Evolutionary conservation across 1,140 invertebrate genomes (phyloP).

Genomic region (Caenorhabditis latens): DNA sequence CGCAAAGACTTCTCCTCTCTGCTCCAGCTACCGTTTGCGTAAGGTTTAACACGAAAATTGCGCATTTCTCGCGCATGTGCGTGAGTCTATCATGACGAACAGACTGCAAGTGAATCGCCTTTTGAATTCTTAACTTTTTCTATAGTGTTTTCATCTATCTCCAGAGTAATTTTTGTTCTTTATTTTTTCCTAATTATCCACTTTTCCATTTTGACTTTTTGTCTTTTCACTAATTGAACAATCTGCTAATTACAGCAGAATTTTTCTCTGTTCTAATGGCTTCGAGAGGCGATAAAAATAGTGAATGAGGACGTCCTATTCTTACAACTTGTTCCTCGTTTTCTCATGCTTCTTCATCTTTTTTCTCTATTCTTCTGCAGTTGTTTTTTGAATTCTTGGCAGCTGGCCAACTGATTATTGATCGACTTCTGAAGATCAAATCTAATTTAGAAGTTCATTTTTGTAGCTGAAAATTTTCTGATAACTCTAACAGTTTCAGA

Average conservation of each 20-base stretch:
- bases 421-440: neutral
- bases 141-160: neutral
- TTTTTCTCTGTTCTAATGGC: constrained; percentile 41
- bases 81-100: constrained; percentile 51
- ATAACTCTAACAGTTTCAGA: neutral
- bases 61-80: constrained; percentile 38
- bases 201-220: neutral
- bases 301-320: constrained; percentile 8
- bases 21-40: constrained; percentile 39
- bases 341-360: neutral
- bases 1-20: neutral
- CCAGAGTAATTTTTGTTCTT: neutral
- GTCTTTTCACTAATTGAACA: constrained; percentile 41
- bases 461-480: neutral
- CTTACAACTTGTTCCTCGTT: constrained; percentile 32
- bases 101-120: neutral
- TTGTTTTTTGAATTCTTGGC: neutral
- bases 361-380: neutral
- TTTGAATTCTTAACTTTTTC: neutral
- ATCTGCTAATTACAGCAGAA: constrained; percentile 46
- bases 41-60: constrained; percentile 51
- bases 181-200: neutral
- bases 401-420: neutral
- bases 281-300: constrained; percentile 41
- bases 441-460: no score